Base-by-base conservation (phyloP, 2,888 invertebrate genomes). In the Biston betularia region DNA sequence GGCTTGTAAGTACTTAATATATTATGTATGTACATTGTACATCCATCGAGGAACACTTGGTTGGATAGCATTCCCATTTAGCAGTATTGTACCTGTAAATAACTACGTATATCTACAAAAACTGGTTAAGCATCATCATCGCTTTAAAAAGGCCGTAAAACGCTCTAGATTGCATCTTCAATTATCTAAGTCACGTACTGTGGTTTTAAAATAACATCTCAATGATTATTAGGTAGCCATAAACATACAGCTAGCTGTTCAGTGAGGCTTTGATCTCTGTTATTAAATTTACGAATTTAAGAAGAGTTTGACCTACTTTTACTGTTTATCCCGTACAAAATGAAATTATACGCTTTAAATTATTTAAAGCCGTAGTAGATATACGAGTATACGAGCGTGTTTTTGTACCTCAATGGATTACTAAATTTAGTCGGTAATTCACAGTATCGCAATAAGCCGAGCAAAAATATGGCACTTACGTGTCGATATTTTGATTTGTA, bases 81-180 rank as follows among this genome's bases (percentile, higher is more conserved):
- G 24, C 24, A 3, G 1, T 3, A 24, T 24, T 24, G 12, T 12
- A 12, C 12, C 12, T 10, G 12, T 42, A 42, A 10, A 9, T 10
- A 11, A 0, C 11, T 6, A 42, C 44, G n/a, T 44, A 44, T 24
- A 44, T 44, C n/a, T n/a, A 44, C 44, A n/a, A 3, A 15, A 14
- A 14, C 14, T 14, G 9, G 15, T 38, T 6, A 15, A 6, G 6
- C 46, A 38, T 57, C 34, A 48, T 57, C 45, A 35, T 44, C 45
- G 54, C 9, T 46, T 46, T 24, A 52, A 52, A 50, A 12, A 57
- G 52, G 10, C 52, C 40, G 12, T 64, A 40, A 58, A 63, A 58
- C 46, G 40, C 52, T 15, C 33, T 33, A 58, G 63, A 64, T 64
- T 58, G 45, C 38, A 64, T 64, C 63, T 58, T 53, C 52, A 64